Conservation (phyloP, 2,797 vertebrate species). For the Megalops cyprinoides region DNA sequence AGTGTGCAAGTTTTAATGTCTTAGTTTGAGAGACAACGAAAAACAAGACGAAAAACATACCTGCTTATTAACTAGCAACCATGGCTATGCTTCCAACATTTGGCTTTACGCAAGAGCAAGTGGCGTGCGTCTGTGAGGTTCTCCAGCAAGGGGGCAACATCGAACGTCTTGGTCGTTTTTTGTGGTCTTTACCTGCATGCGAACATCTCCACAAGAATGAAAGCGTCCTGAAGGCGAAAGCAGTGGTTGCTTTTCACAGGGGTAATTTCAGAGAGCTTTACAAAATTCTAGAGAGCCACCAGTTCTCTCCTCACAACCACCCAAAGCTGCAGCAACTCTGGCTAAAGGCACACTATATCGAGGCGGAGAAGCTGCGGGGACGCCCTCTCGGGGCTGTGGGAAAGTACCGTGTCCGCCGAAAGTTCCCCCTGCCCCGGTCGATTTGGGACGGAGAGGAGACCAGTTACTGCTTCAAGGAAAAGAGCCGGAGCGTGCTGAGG, state of each 20-base stretch:
- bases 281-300: constrained; percentile 93
- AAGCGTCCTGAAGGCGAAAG: constrained; percentile 94
- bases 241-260: constrained; percentile 91
- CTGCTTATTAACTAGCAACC: constrained; percentile 68
- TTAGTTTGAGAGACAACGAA: constrained; percentile 57
- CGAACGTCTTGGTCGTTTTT: constrained; percentile 92
- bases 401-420: constrained; percentile 92
- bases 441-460: constrained; percentile 96
- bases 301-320: constrained; percentile 93
- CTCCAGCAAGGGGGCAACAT: constrained; percentile 97
- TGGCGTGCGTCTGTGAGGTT: constrained; percentile 94
- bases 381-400: constrained; percentile 91
- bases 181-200: constrained; percentile 96
- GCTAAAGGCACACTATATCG: constrained; percentile 94
- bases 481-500: constrained; percentile 88
- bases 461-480: constrained; percentile 98
- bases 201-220: constrained; percentile 97
- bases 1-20: constrained; percentile 61
- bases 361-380: constrained; percentile 91
- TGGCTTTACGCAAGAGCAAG: constrained; percentile 98
- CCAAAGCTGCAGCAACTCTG: constrained; percentile 92
- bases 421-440: constrained; percentile 90
- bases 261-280: constrained; percentile 95
- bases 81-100: constrained; percentile 99
- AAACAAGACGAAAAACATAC: constrained; percentile 59